These are phyloP conservation scores for Nyctibius bracteatus DNA, from an alignment of 2,113 vertebrate genomes.

Conservation along the genomic window DNA sequence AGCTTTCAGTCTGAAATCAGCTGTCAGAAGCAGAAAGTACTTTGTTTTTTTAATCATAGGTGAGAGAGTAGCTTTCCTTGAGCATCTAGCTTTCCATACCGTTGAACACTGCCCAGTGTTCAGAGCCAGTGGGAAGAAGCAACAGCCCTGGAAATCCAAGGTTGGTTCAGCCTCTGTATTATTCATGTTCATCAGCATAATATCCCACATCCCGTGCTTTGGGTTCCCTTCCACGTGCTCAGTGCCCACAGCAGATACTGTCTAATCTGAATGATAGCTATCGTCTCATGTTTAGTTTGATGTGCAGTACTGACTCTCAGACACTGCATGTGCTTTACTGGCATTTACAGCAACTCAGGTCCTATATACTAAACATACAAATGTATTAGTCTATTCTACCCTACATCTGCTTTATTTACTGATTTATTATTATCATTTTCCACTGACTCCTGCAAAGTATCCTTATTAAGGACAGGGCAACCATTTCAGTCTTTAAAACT, in stretches of 20 bases:
- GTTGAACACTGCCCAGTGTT: background rate
- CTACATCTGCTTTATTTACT: background rate
- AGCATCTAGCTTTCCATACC: background rate
- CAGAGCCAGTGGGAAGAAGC: background rate
- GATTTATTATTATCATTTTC: background rate
- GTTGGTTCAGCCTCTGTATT: background rate
- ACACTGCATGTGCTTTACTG: background rate
- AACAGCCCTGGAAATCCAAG: background rate
- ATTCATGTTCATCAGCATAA: background rate
- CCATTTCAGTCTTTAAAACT: background rate
- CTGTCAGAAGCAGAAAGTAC: background rate
- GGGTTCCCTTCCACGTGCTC: background rate
- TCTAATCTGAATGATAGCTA: background rate
- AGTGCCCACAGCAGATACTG: background rate
- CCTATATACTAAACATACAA: background rate
- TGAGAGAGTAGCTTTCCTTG: background rate
- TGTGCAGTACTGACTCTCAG: background rate
- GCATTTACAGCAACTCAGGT: background rate
- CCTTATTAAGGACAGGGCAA: background rate
- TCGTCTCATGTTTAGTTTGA: background rate
- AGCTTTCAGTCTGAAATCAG: conserved; percentile 14
- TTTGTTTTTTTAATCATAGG: background rate
- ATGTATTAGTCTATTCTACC: background rate
- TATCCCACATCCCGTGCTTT: background rate
- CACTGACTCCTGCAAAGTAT: background rate